Conservation (phyloP, 2,888 invertebrate genomes). For the Drosophila subsilvestris region DNA sequence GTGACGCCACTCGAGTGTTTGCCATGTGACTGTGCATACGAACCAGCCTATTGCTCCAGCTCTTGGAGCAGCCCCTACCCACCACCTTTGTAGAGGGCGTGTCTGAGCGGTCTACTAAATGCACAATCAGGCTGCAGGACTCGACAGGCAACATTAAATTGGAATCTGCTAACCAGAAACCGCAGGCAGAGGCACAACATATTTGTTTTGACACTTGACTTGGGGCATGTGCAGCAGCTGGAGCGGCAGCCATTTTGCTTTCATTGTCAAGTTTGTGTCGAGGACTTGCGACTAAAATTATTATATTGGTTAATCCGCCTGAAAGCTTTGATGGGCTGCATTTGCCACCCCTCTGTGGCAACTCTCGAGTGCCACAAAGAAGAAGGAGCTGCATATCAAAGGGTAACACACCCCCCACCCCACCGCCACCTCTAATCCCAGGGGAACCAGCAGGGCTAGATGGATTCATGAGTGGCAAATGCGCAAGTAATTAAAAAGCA, state of each 20-base stretch:
- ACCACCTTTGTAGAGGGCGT: constrained; percentile 25
- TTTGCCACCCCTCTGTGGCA: constrained; percentile 15
- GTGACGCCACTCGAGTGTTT: constrained; percentile 58
- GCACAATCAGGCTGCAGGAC: constrained; percentile 67
- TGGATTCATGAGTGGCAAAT: constrained; percentile 62
- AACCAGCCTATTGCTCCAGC: constrained; percentile 37
- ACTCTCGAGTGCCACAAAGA: constrained; percentile 66
- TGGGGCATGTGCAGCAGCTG: not conserved
- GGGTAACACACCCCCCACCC: constrained; percentile 20
- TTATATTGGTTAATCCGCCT: constrained; percentile 73
- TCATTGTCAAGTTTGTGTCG: constrained; percentile 66
- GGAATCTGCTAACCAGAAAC: constrained; percentile 36
- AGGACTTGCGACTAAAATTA: constrained; percentile 48
- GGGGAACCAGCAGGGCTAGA: constrained; percentile 19
- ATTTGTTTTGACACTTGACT: constrained; percentile 56
- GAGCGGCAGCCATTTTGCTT: constrained; percentile 22
- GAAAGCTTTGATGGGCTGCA: constrained; percentile 72
- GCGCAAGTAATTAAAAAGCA: constrained; percentile 70
- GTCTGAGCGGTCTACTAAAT: constrained; percentile 63
- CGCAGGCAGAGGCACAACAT: constrained; percentile 37
- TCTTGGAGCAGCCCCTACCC: not conserved
- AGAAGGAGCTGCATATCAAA: constrained; percentile 58
- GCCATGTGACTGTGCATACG: constrained; percentile 71
- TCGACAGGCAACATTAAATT: constrained; percentile 26
- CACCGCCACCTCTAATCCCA: constrained; percentile 1